These are phyloP conservation scores for Eutolmus rufibarbis DNA, from an alignment of 2,888 invertebrate genomes.

Conservation along the genomic window DNA sequence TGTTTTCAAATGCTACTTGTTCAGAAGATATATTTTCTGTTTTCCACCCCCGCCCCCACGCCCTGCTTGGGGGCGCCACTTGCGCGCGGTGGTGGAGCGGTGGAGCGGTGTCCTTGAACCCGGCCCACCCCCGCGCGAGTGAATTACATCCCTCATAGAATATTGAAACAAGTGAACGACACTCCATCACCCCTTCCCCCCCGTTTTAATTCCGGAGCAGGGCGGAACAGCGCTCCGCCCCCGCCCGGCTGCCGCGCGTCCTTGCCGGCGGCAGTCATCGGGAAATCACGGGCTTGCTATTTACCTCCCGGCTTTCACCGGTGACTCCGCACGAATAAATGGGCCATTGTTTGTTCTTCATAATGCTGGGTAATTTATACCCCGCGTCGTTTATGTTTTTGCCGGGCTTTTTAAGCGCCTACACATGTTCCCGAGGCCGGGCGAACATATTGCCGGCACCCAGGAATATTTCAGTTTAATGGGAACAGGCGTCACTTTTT, in stretches of 20 bases:
- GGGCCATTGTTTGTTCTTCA: conserved; percentile 36
- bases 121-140: background rate
- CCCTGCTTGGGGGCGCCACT: background rate
- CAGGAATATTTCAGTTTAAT: conserved; percentile 24
- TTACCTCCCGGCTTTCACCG: conserved; percentile 13
- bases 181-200: background rate
- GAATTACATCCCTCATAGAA: conserved; percentile 6
- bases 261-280: background rate
- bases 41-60: background rate
- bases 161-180: background rate
- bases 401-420: conserved; percentile 1
- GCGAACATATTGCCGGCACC: conserved; percentile 8
- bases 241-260: background rate
- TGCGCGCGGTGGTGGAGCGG: too few species aligned
- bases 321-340: conserved; percentile 19
- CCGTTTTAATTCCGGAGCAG: background rate
- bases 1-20: background rate
- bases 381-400: conserved; percentile 13
- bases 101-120: background rate
- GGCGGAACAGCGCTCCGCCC: background rate
- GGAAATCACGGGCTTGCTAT: conserved; percentile 19
- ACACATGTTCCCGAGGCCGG: background rate
- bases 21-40: background rate
- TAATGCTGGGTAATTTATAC: conserved; percentile 34
- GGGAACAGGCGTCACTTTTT: conserved; percentile 22